Evolutionary conservation across 1,140 invertebrate genomes (phyloP).

Genomic region (Hycleus cichorii): DNA sequence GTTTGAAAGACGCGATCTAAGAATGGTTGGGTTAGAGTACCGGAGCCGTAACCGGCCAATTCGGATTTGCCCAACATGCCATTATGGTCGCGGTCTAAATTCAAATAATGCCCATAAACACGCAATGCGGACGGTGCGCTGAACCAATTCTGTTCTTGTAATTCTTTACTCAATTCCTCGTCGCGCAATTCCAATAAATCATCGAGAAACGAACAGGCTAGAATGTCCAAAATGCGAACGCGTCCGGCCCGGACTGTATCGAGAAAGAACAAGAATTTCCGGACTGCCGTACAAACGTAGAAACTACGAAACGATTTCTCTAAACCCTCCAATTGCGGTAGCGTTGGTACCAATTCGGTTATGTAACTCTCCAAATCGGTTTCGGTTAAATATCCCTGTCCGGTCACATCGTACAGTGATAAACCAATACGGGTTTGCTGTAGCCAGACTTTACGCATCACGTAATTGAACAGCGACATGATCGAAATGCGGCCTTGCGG

Average conservation of each 20-base stretch:
- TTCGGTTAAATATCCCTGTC: conserved; percentile 87
- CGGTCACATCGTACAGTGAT: conserved; percentile 87
- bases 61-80: conserved; percentile 90
- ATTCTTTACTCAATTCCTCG: conserved; percentile 73
- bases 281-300: conserved; percentile 90
- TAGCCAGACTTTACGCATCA: conserved; percentile 91
- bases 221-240: conserved; percentile 84
- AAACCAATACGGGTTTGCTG: conserved; percentile 89
- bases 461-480: conserved; percentile 86
- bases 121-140: conserved; percentile 81
- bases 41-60: conserved; percentile 78
- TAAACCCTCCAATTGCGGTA: conserved; percentile 81
- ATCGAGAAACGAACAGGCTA: conserved; percentile 86
- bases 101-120: conserved; percentile 90
- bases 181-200: conserved; percentile 84
- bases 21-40: conserved; percentile 86
- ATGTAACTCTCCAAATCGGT: conserved; percentile 93
- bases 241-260: conserved; percentile 81
- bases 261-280: conserved; percentile 94
- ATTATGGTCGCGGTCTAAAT: conserved; percentile 90
- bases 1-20: conserved; percentile 92
- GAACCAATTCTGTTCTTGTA: conserved; percentile 91
- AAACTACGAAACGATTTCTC: conserved; percentile 93
- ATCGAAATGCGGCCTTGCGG: conserved; percentile 74
- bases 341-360: conserved; percentile 81